phyloP scores from a whole-genome alignment of 2,113 vertebrate genomes.

The Hyperopisus bebe region DNA sequence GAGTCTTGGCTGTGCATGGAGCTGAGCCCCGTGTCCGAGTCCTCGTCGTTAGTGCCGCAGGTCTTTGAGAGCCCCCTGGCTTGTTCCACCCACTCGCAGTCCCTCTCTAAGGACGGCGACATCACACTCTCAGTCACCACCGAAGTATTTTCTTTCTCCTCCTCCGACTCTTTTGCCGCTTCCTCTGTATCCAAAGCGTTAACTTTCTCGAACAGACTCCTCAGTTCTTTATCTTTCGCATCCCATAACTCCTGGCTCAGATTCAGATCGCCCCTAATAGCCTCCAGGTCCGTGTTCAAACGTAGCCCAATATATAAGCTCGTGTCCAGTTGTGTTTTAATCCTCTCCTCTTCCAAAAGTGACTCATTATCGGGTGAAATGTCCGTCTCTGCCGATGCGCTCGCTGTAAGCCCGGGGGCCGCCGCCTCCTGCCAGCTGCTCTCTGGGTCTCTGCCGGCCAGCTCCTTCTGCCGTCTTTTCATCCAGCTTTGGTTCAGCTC shows the following conservation, averaged over 20 bases:
- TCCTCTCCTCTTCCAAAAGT: conserved; percentile 70
- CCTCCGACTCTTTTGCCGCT: neutral
- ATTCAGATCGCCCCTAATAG: conserved; percentile 70
- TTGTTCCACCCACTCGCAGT: conserved; percentile 70
- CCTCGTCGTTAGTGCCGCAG: conserved; percentile 72
- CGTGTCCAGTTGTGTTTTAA: conserved; percentile 80
- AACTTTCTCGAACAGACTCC: conserved; percentile 70
- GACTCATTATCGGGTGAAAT: conserved; percentile 50
- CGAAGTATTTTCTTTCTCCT: conserved; percentile 18
- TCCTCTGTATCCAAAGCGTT: conserved; percentile 59
- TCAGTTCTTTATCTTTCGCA: conserved; percentile 72
- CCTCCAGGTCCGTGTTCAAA: conserved; percentile 80
- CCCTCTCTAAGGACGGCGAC: conserved; percentile 32
- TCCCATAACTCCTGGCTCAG: conserved; percentile 66
- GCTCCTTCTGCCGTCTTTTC: conserved; percentile 71
- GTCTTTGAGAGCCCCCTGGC: conserved; percentile 67
- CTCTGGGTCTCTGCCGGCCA: conserved; percentile 48
- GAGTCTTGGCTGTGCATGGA: conserved; percentile 97
- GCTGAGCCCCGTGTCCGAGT: conserved; percentile 91
- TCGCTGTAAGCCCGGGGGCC: neutral
- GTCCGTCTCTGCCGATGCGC: neutral
- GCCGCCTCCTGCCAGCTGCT: conserved; percentile 29
- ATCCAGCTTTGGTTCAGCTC: conserved; percentile 88
- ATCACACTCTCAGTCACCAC: conserved; percentile 29
- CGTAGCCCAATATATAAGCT: conserved; percentile 87